These are phyloP conservation scores for Crossaster papposus DNA, from an alignment of 53 echinoderm and acorn worm species.

Conservation along the genomic window DNA sequence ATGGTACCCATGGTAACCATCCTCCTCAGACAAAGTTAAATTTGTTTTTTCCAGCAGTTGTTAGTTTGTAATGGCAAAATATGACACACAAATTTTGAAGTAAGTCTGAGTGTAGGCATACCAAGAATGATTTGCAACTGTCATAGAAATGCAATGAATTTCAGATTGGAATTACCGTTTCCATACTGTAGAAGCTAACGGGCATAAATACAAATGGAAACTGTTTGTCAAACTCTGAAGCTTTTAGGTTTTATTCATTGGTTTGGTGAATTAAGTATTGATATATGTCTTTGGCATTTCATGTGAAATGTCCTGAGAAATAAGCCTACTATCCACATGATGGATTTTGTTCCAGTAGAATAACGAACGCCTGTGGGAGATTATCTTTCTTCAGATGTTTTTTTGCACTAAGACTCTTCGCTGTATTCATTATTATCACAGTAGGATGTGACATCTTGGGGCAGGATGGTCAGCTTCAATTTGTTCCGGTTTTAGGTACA, in stretches of 20 bases:
- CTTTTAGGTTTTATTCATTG: neutral
- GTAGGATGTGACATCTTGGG: slow-evolving; percentile 13
- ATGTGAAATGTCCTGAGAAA: neutral
- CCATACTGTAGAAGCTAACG: neutral
- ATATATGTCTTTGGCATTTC: neutral
- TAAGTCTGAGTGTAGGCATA: no score
- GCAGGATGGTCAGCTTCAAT: neutral
- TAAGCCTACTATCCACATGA: neutral
- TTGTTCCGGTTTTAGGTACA: neutral
- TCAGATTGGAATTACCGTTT: neutral
- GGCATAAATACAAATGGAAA: neutral
- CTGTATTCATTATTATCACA: neutral
- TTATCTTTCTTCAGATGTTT: slow-evolving; percentile 22
- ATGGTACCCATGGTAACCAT: neutral
- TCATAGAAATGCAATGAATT: neutral
- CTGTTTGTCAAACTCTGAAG: neutral
- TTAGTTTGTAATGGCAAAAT: no score
- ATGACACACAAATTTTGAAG: no score
- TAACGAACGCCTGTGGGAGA: slow-evolving; percentile 23
- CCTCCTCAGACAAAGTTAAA: no score
- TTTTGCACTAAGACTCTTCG: neutral
- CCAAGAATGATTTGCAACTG: no score
- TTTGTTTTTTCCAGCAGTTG: no score
- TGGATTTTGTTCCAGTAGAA: slow-evolving; percentile 6
- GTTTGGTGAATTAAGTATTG: neutral